Evolutionary conservation across 30 jellyfish, hydroid and myxozoan genomes (phyloP).

Genomic region (Hydractinia echinata): DNA sequence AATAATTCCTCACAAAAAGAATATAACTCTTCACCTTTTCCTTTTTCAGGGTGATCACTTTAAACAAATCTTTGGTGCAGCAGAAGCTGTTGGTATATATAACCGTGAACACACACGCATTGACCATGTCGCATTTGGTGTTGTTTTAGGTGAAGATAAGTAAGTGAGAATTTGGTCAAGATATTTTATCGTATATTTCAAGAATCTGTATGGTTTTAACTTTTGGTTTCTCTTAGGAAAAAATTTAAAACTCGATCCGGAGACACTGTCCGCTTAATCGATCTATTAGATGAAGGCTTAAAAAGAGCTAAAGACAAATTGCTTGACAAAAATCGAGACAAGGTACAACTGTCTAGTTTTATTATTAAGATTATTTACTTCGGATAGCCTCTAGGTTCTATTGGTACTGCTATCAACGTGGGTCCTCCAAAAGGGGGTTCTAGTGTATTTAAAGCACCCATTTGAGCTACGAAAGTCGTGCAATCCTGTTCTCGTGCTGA

Average conservation of each 20-base stretch:
- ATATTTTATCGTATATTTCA: background rate
- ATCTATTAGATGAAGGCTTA: slow-evolving; percentile 92
- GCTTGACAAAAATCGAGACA: slow-evolving; percentile 87
- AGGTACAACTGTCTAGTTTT: slow-evolving; percentile 27
- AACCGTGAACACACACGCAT: slow-evolving; percentile 58
- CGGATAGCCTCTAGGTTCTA: too few relatives aligned
- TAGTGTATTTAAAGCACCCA: too few relatives aligned
- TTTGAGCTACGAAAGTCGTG: too few relatives aligned
- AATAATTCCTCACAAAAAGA: too few relatives aligned
- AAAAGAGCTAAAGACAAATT: slow-evolving; percentile 80
- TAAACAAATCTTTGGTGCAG: slow-evolving; percentile 74
- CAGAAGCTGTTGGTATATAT: slow-evolving; percentile 77
- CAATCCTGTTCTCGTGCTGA: too few relatives aligned
- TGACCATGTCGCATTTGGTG: slow-evolving; percentile 98
- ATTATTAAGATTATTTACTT: too few relatives aligned
- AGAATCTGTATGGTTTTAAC: background rate
- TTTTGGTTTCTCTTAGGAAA: slow-evolving; percentile 41
- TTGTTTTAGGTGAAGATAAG: slow-evolving; percentile 98
- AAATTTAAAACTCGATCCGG: slow-evolving; percentile 99
- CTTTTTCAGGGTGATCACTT: slow-evolving; percentile 90
- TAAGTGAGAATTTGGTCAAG: slow-evolving; percentile 10
- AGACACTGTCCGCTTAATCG: slow-evolving; percentile 84
- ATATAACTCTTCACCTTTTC: background rate
- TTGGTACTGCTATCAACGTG: too few relatives aligned
- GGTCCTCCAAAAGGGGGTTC: too few relatives aligned